Evolutionary conservation across 2,113 vertebrate species (phyloP).

Genomic region (Xiphophorus couchianus): DNA sequence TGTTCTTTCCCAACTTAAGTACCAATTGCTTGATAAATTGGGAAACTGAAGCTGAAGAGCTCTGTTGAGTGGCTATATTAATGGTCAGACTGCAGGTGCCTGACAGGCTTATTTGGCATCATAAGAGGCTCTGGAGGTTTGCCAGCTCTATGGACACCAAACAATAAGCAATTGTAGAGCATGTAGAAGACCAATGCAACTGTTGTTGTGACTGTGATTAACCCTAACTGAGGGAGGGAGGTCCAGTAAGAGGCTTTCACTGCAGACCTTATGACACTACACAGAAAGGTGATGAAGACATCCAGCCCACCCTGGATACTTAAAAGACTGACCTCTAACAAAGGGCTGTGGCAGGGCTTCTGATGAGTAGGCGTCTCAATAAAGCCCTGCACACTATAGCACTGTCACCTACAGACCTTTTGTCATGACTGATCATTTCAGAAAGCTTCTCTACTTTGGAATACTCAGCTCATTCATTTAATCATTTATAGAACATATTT

Average conservation of each 20-base stretch:
- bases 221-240: constrained; percentile 37
- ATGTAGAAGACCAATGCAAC: constrained; percentile 28
- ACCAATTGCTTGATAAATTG: neutral
- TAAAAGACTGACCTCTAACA: constrained; percentile 35
- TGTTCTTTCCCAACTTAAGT: neutral
- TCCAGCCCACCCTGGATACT: constrained; percentile 63
- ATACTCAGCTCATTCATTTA: neutral
- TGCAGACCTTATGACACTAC: constrained; percentile 38
- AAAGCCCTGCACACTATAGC: constrained; percentile 16
- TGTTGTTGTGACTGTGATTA: constrained; percentile 30
- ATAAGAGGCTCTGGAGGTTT: constrained; percentile 55
- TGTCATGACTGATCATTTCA: neutral
- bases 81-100: constrained; percentile 13
- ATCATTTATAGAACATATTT: neutral
- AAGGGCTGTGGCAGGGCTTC: constrained; percentile 35
- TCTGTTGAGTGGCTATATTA: neutral
- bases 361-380: constrained; percentile 47
- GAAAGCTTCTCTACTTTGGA: neutral
- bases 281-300: constrained; percentile 64
- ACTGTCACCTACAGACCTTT: constrained; percentile 5
- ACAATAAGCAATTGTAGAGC: constrained; percentile 55
- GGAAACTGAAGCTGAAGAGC: neutral
- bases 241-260: constrained; percentile 59
- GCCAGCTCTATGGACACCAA: constrained; percentile 29
- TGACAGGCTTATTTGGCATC: constrained; percentile 29